Evolutionary conservation across 2,797 vertebrate species (phyloP), one percentile per base, ranked within the genome.

Genomic region (Linurgus olivaceus): DNA sequence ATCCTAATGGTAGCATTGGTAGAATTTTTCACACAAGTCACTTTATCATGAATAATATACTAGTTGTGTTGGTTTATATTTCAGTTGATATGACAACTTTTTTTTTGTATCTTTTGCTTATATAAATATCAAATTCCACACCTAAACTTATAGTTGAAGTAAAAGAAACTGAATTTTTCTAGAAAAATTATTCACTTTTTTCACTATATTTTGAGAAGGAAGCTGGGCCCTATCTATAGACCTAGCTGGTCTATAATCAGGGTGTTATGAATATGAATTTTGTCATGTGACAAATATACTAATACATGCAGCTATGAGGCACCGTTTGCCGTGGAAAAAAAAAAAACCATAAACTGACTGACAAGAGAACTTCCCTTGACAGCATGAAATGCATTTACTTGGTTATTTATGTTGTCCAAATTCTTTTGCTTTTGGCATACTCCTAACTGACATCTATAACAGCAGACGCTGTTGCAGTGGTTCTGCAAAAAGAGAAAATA

Each of bases 311-410:
- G 19, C 28, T 58, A 5, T 28, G 35, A 81, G 38, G 71, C 23
- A 42, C 1, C 54, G 17, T 26, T 73, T 68, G 11, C 23, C 45
- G 29, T 7, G n/a, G 31, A 6, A 54, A 79, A 79, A 54, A 79
- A 79, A 16, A 47, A 2, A 0, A 3, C 4, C 11, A 23, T 38
- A 13, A 55, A 45, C 9, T 38, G 31, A 6, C 37, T 38, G 35
- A 6, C 37, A 57, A 57, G 29, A 54, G 16, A 29, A 35, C 21
- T 58, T 45, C 8, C 28, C 16, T 35, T 31, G 18, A 54, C 19
- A 44, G 10, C 19, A 63, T n/a, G 7, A 59, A 77, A n/a, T 44
- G 7, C 8, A 2, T 52, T 28, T 58, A 31, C 2, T 35, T 63
- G 11, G 4, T n/a, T 31, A 42, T 67, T 48, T 48, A 29, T 13